Percentiles rank a stretch among this genome's conserved stretches.
phyloP scores from a whole-genome alignment of 30 jellyfish, hydroid and myxozoan species.

The Catostylus mosaicus region DNA sequence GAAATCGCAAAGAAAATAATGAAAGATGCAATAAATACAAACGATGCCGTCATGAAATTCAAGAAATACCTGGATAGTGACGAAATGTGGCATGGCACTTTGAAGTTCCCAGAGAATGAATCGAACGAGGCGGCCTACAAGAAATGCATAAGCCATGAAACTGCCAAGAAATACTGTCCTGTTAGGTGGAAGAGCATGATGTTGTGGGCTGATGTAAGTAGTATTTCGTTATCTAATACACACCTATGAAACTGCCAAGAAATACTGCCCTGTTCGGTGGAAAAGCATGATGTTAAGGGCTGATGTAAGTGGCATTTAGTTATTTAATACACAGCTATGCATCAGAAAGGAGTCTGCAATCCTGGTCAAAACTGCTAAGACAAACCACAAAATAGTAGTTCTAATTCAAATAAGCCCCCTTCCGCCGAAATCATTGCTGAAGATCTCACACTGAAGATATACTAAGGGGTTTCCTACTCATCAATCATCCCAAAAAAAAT shows the following conservation, averaged over 20 bases:
- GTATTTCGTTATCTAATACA: too few relatives aligned
- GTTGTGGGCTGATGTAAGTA: slow-evolving; percentile 83
- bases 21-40: slow-evolving; percentile 51
- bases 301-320: slow-evolving; percentile 41
- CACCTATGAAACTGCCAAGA: slow-evolving; percentile 65
- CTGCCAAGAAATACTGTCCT: slow-evolving; percentile 86
- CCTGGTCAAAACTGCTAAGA: slow-evolving; percentile 66
- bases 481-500: too few relatives aligned
- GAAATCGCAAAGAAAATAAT: slow-evolving; percentile 70
- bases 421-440: too few relatives aligned
- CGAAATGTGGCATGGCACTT: slow-evolving; percentile 84
- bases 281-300: slow-evolving; percentile 80
- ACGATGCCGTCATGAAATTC: slow-evolving; percentile 75
- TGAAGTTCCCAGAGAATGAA: slow-evolving; percentile 85
- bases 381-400: too few relatives aligned
- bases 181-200: slow-evolving; percentile 85
- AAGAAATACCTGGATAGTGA: slow-evolving; percentile 56
- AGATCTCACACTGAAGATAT: too few relatives aligned
- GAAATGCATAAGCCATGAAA: slow-evolving; percentile 58
- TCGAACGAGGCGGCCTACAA: slow-evolving; percentile 75
- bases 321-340: too few relatives aligned
- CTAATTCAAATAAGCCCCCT: too few relatives aligned
- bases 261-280: slow-evolving; percentile 94
- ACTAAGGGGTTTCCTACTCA: too few relatives aligned
- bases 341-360: too few relatives aligned